A percentile compares a stretch with the other conserved stretches of the same genome.
Conservation (phyloP, 1,140 invertebrate species). For the Agrilus planipennis region DNA sequence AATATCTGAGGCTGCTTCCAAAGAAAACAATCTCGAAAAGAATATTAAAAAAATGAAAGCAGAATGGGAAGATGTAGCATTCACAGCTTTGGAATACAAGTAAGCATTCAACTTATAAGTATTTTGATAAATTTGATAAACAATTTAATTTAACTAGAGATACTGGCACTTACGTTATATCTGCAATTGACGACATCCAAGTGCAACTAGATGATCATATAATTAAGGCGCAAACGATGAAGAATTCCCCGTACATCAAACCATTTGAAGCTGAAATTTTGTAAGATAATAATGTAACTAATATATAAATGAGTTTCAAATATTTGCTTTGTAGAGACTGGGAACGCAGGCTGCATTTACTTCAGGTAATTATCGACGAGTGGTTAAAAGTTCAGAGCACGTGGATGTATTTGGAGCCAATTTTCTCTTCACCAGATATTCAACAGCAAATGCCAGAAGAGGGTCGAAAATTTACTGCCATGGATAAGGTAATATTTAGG, state of each 20-base stretch:
- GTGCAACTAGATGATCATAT: conserved; percentile 92
- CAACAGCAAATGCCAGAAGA: conserved; percentile 92
- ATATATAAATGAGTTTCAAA: no score
- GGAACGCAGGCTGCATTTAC: conserved; percentile 62
- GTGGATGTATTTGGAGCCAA: conserved; percentile 96
- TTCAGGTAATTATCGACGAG: conserved; percentile 90
- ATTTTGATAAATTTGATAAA: neutral
- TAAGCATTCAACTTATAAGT: conserved; percentile 27
- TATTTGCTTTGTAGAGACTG: conserved; percentile 50
- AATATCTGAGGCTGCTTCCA: conserved; percentile 90
- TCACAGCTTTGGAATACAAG: conserved; percentile 60
- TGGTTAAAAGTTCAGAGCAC: conserved; percentile 93
- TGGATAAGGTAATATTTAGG: conserved; percentile 76
- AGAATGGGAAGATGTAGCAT: conserved; percentile 84
- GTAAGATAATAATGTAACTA: no score
- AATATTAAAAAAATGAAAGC: conserved; percentile 80
- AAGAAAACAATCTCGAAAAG: conserved; percentile 88
- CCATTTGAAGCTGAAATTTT: conserved; percentile 75
- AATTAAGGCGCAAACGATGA: conserved; percentile 95
- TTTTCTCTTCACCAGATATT: conserved; percentile 96
- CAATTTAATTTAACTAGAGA: conserved; percentile 45
- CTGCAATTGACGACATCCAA: conserved; percentile 90
- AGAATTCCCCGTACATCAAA: conserved; percentile 93
- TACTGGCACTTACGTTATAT: conserved; percentile 82
- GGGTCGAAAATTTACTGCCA: conserved; percentile 77